Base-by-base conservation (phyloP, 1,140 invertebrate species). In the Bombus affinis region DNA sequence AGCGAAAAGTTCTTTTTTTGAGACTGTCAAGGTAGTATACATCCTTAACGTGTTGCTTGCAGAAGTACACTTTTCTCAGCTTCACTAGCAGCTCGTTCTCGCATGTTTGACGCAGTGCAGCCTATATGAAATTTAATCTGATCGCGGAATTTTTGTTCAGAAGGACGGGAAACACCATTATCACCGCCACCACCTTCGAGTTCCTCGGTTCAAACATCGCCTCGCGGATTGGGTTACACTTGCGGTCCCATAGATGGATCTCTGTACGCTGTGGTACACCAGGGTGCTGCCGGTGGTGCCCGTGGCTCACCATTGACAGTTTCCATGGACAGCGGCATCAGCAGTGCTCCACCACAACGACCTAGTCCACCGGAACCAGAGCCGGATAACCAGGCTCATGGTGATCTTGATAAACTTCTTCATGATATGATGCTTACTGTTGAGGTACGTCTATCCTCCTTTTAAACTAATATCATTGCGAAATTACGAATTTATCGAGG, bases 191-290 rank as follows among this genome's bases (percentile, higher is more conserved):
- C 95, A 37, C 90, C 91, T 13, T 93, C 94, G 37, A 93, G 88
- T 66, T 93, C 93, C 10, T 94, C 94, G 25, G 89, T 92, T 47
- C 94, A 95, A 79, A 94, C 93, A n/a, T 94, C 94, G 44, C 92
- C 94, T 15, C 92, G 93, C 28, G 93, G 92, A 32, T 94, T 96
- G 86, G 94, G 94, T 72, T 97, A 98, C 94, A 97, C 97, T 28
- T 97, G 97, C 92, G 97, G 98, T 62, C 98, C 98, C 42, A 95
- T 98, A 88, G 98, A 98, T 96, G 98, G 98, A 86, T 98, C 98
- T 93, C 96, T 98, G 88, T 98, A 98, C 96, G 98, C 98, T 18
- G 97, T 98, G 85, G 96, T 97, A 75, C 97, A 97, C 93, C 95
- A 95, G 85, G 95, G 94, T 86, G 93, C 95, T 85, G 94, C 94